Percentiles rank a stretch among this genome's conserved stretches.
Evolutionary conservation across 2,113 vertebrate species (phyloP).

Genomic region (Lasiurus borealis): DNA sequence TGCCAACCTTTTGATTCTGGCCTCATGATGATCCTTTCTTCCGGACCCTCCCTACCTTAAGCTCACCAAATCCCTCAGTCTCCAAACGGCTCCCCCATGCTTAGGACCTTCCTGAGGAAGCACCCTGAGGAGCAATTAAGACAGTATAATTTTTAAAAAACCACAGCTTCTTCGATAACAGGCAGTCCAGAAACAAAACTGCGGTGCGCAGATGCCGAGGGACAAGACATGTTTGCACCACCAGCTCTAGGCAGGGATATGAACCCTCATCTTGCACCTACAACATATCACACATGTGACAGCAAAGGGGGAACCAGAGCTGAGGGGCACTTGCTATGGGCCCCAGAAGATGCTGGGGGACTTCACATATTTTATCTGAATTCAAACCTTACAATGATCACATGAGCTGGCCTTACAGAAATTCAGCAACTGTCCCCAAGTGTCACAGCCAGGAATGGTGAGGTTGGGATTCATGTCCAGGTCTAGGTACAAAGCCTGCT

Average conservation of each 20-base stretch:
- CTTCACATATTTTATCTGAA: not conserved
- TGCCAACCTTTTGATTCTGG: constrained; percentile 3
- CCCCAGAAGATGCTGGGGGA: not conserved
- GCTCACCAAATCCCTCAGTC: not conserved
- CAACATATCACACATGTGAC: not conserved
- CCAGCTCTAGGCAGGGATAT: not conserved
- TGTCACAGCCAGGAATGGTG: not conserved
- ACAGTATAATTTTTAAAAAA: not conserved
- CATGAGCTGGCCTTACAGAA: not conserved
- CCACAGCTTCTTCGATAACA: not conserved
- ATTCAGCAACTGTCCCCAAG: not conserved
- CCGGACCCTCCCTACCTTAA: not conserved
- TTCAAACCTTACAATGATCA: not conserved
- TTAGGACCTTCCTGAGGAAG: not conserved
- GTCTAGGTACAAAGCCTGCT: not conserved
- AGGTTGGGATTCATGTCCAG: not conserved
- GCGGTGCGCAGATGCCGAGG: not conserved
- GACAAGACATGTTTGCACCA: not conserved
- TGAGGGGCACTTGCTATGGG: not conserved
- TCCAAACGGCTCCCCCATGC: not conserved
- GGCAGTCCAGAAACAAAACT: not conserved
- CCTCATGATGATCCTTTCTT: not conserved
- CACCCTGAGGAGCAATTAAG: not conserved
- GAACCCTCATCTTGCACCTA: not conserved
- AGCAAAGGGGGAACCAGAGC: not conserved